Evolutionary conservation across 2,888 invertebrate species (phyloP), one percentile per base, ranked within the genome.

Genomic region (Ceramica pisi): DNA sequence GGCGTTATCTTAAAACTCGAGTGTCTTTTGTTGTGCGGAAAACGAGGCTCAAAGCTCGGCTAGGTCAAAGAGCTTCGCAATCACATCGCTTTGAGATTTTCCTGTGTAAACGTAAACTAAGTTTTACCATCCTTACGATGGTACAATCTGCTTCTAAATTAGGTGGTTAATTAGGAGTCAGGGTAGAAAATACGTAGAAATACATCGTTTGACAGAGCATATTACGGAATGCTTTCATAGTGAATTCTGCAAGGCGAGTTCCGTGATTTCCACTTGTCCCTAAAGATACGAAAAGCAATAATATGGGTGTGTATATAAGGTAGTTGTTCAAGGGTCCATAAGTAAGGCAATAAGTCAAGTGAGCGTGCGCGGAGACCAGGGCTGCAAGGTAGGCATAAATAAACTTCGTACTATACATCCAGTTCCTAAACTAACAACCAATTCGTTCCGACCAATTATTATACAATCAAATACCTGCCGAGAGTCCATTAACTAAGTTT

Each of bases 381-480:
- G 23, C 35, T 72, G 41, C 50, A 57, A 19, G 64, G 74, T 50
- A 35, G 41, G 61, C 12, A 65, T 67, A 69, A 64, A 68, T 67
- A 62, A 68, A 46, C 35, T 31, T 0, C 31, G 31, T 31, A 31
- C 31, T 31, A 31, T 31, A 56, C 55, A 16, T 23, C 2, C 63
- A 61, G 26, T 57, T 73, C 71, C 84, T 81, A 75, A 74, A 62
- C 81, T 78, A 83, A 81, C 75, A 81, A 55, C 46, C 60, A 69
- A 75, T 78, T 41, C 23, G 46, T 71, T 59, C 57, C 60, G 31
- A 55, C 57, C 44, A 69, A 46, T 53, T 70, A 72, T 80, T 69
- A 76, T n/a, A n/a, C n/a, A n/a, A n/a, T 75, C 21, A 62, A 50
- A 78, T 67, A 69, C 69, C 62, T 72, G 53, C 59, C 38, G 48